Evolutionary conservation across 2,797 vertebrate species (phyloP), one percentile per base, ranked within the genome.

Genomic region (Scleropages formosus): DNA sequence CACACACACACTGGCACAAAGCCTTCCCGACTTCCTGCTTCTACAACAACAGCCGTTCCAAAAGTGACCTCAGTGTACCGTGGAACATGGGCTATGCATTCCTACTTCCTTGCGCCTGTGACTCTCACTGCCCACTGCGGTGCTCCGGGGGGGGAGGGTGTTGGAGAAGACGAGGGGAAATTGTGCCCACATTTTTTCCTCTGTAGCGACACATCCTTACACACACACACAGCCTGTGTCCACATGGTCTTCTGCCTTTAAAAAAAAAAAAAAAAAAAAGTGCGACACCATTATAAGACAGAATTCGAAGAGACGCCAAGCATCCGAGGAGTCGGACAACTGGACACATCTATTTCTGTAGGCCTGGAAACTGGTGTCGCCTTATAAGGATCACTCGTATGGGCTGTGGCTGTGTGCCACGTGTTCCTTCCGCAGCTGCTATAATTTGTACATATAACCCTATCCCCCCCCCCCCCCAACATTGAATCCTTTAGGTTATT

Each of bases 301-400:
- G 31, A 39, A 39, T 39, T 2, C 39, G 61, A 60, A 68, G 6
- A 18, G 31, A 59, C 61, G 6, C 71, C 73, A 51, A 49, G 70
- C 64, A 49, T 44, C 53, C 53, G 49, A 27, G 63, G 22, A 61
- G 56, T 26, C 63, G 39, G 65, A 73, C 70, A 31, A 51, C 69
- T 74, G 73, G 31, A 24, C 26, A 26, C 59, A 67, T 64, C 77
- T 78, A 71, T 82, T 80, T 79, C 47, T 44, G 77, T 18, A 51
- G 16, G 24, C 46, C 65, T 1, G 58, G 59, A 18, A 64, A 72
- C 72, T 31, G 69, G 73, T 80, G 56, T 78, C 49, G 62, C 20
- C 73, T 83, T 78, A 65, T 60, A 56, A 22, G 67, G 68, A 63
- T 74, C 22, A 13, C 53, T 64, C 75, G 39, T 39, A 49, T 61